Base-by-base conservation (phyloP, 2,797 vertebrate genomes). In the Etheostoma nigrum region DNA sequence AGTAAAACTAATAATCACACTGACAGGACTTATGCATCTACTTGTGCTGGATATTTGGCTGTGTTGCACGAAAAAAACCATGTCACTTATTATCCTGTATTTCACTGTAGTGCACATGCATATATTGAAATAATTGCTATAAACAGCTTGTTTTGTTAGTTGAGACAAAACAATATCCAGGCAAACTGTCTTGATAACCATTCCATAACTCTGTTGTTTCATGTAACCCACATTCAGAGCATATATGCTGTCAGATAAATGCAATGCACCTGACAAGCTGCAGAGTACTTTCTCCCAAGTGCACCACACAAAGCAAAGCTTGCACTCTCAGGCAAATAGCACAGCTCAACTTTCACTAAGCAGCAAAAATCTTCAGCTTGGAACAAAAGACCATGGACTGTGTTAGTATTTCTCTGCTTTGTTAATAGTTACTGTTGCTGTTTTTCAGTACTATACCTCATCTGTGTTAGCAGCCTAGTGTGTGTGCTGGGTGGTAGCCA, bases 361-460 rank as follows among this genome's bases (percentile, higher is more conserved):
- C 72, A 74, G 64, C 44, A 51, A 48, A 72, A 71, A 11, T 19
- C 70, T 78, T 53, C 61, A 30, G 45, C 47, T 55, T 40, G 3
- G 15, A 71, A 52, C 49, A 70, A 42, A 75, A 44, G 10, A 47
- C 23, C 27, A 19, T 47, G 57, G 27, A 67, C 51, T 2, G 48
- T 75, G 45, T 16, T n/a, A 23, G 36, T 9, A 9, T 68, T 69
- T 52, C 55, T 47, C 23, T 52, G 49, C 57, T 54, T 63, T 53
- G 47, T 19, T 47, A n/a, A 74, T 27, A 68, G 48, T 64, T 62
- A 53, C 14, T 36, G 63, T 42, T 78, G 67, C 23, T 74, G 64
- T 66, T 72, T 64, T 16, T 40, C 61, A 49, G 74, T 53, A 74
- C 81, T 66, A 66, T 96, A 96, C 95, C 95, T 96, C 90, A 87